Evolutionary conservation across 2,888 invertebrate species (phyloP), one percentile per base, ranked within the genome.

Genomic region (Ferdinandea cuprea): DNA sequence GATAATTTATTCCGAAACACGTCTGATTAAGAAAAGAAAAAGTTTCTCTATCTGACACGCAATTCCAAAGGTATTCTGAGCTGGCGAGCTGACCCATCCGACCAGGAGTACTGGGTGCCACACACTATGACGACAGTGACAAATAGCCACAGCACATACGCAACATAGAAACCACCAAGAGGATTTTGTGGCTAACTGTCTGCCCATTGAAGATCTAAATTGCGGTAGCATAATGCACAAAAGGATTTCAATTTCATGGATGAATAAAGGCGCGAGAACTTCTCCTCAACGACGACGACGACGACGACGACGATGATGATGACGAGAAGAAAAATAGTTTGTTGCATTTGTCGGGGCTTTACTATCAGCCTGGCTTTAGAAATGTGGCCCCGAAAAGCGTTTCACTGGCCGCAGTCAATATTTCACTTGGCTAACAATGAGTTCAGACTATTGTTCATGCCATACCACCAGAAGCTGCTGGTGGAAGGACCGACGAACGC

Each of bases 241-340:
- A 83, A 83, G 83, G 83, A 83, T 78, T 83, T 83, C 83, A 83
- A 83, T 83, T 83, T 78, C 77, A 68, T 44, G 72, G 72, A 44
- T 63, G 50, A 42, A 74, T 74, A 74, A 66, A 76, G 76, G 54
- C 68, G 79, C 63, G 58, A 79, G 54, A 63, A 80, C 54, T 56
- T 68, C 30, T 48, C 77, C 66, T 58, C 58, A 40, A 35, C 35
- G 66, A 15, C 69, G n/a, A 44, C 54, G 21, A 54, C 35, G 30
- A 19, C 32, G 65, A n/a, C 68, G 21, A 42, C 37, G 30, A 48
- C 28, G n/a, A n/a, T n/a, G n/a, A n/a, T n/a, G n/a, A n/a, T n/a
- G 19, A 19, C n/a, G 44, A 21, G 44, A 19, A 19, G 66, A 61
- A 56, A 73, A 63, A 65, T 76, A 25, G 71, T 74, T 65, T 72